Base-by-base conservation (phyloP, 2,888 invertebrate genomes). In the Branchipolynoe longqiensis region DNA sequence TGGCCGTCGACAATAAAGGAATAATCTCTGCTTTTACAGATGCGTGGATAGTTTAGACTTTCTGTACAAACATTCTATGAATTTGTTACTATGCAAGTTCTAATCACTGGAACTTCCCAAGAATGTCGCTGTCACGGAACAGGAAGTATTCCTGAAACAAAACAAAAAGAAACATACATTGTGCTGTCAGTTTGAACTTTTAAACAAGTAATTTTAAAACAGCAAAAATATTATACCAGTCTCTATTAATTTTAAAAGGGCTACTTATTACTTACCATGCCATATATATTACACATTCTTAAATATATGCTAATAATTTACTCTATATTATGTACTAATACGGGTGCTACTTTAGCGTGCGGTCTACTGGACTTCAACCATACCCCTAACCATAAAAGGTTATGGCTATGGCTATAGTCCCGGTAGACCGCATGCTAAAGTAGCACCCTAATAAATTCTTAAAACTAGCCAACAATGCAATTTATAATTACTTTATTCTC, bases 81-180 rank as follows among this genome's bases (percentile, higher is more conserved):
- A 69, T 69, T 33, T 36, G 14, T 28, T 69, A 69, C 14, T 36
- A 38, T 25, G 12, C 38, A 12, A 12, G 48, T 12, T 69, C 12
- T 22, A 36, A 69, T 78, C 48, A 89, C 41, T 93, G 91, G 90
- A 92, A 95, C 94, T 98, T 99, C 86, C 98, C 99, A 92, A 99
- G 95, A 92, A 99, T 98, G 93, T 99, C 99, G 84, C 97, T 95
- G 95, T 99, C 99, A 93, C 98, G 95, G 96, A 98, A 99, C 89
- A 99, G 95, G 91, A 97, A 97, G 93, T 97, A 97, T 94, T 99
- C 99, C 94, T 95, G 91, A 85, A 93, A 93, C 83, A 84, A 86
- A 89, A 6, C 4, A 58, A 58, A n/a, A 4, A 58, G 8, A 58
- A 4, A 58, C 25, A 58, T 14, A n/a, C 8, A n/a, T 18, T 48